Conservation (phyloP, 2,113 vertebrate genomes). For the Lophotis ruficrista region DNA sequence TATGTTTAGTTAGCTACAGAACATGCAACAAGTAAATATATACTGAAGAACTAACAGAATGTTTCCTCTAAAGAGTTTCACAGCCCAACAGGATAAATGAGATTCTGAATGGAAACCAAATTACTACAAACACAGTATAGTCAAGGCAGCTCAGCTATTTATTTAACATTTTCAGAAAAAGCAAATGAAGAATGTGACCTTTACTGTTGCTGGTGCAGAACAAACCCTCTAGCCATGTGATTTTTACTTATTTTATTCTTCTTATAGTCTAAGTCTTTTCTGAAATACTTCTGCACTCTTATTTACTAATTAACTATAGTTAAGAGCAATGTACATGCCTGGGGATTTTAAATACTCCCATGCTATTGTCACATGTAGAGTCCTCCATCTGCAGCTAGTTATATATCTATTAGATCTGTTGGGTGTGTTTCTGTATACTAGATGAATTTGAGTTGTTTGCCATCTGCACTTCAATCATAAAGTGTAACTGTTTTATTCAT, state of each 20-base stretch:
- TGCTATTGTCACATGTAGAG: not conserved
- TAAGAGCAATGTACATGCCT: not conserved
- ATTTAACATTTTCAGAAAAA: conserved; percentile 30
- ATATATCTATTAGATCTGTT: not conserved
- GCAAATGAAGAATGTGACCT: conserved; percentile 3
- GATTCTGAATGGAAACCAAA: not conserved
- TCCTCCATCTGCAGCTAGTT: not conserved
- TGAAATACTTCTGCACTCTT: not conserved
- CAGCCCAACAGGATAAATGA: not conserved
- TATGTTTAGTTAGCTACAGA: not conserved
- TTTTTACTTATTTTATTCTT: not conserved
- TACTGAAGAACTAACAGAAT: not conserved
- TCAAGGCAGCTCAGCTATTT: not conserved
- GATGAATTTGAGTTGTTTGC: not conserved
- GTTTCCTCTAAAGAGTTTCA: not conserved
- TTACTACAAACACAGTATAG: not conserved
- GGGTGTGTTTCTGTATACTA: not conserved
- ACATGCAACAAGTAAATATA: not conserved
- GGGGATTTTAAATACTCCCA: not conserved
- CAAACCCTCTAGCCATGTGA: not conserved
- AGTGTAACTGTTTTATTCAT: not conserved
- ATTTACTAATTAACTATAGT: not conserved
- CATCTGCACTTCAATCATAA: not conserved
- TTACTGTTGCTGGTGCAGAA: not conserved
- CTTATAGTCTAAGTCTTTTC: not conserved